These are phyloP conservation scores for Smittia sp. DNA, from an alignment of 2,888 invertebrate species.

Conservation along the genomic window DNA sequence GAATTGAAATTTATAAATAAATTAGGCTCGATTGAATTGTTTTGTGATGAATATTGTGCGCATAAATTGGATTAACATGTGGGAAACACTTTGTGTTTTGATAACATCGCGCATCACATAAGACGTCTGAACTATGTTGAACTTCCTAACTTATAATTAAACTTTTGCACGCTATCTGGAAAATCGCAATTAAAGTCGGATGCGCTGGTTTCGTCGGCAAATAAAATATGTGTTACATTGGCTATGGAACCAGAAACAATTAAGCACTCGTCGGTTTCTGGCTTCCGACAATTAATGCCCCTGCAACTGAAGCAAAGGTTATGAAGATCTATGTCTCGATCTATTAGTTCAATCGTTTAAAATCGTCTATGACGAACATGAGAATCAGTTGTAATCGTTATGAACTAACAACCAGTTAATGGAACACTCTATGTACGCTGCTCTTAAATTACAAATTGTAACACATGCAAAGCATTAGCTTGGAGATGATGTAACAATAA, in stretches of 20 bases:
- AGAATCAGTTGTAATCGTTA: constrained; percentile 3
- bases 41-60: no score
- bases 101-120: no score
- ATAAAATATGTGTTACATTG: no score
- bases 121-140: background rate
- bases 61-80: background rate
- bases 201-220: background rate
- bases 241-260: no score
- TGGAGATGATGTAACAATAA: constrained; percentile 31
- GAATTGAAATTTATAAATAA: constrained; percentile 15
- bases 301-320: no score
- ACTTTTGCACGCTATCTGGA: background rate
- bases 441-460: background rate
- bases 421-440: constrained; percentile 19
- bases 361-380: no score
- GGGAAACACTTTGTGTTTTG: no score
- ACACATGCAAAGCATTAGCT: constrained; percentile 33
- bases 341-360: no score
- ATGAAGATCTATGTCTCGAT: no score
- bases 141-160: background rate
- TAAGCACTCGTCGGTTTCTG: no score
- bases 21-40: background rate
- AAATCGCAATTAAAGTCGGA: background rate
- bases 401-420: constrained; percentile 22
- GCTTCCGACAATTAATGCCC: no score